A percentile compares a stretch with the other conserved stretches of the same genome.
Evolutionary conservation across 2,797 vertebrate genomes (phyloP).

Genomic region (Halcyon leucocephala): DNA sequence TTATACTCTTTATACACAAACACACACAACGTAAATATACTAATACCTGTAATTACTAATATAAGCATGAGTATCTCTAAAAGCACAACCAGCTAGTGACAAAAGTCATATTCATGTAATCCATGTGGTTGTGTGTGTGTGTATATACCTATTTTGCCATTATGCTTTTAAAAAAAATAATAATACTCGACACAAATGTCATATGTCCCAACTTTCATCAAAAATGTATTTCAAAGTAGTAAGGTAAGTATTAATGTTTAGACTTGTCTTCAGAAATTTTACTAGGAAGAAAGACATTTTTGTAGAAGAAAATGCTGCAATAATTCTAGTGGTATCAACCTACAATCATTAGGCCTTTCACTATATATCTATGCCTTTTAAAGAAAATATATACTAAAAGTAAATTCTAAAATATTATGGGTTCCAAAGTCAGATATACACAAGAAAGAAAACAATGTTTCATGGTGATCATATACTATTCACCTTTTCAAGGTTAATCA

Average conservation of each 20-base stretch:
- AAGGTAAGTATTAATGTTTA: background rate
- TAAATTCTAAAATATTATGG: background rate
- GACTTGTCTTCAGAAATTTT: background rate
- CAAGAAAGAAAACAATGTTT: background rate
- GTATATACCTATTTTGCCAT: background rate
- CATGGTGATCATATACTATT: background rate
- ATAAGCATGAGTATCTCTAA: conserved; percentile 42
- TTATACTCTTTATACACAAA: conserved; percentile 72
- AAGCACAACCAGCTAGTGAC: conserved; percentile 59
- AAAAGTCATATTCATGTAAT: conserved; percentile 43
- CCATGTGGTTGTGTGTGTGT: conserved; percentile 56
- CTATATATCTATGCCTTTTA: background rate
- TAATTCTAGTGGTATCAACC: background rate
- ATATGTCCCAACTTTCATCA: conserved; percentile 13
- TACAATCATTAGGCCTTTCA: background rate
- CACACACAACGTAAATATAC: conserved; percentile 65
- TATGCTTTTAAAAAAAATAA: background rate
- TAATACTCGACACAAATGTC: background rate
- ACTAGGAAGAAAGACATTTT: background rate
- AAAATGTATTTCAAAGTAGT: background rate
- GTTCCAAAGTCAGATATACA: background rate
- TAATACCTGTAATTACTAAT: conserved; percentile 45
- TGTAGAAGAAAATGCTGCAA: background rate
- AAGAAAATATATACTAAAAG: background rate
- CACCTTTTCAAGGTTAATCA: background rate